Base-by-base conservation (phyloP, 1,140 invertebrate genomes). In the Drosophila kurseongensis region DNA sequence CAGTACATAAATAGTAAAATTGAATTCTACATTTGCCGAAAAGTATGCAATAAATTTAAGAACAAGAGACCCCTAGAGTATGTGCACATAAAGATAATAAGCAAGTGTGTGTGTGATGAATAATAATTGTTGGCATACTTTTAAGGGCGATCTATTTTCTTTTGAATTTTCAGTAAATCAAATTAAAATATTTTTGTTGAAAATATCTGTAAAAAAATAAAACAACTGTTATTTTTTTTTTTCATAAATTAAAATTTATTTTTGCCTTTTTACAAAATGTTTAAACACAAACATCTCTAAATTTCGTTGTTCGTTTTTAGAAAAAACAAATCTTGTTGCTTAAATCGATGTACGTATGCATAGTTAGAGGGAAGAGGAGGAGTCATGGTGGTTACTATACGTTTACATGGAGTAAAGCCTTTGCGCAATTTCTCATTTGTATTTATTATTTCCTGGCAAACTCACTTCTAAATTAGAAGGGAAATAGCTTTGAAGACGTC, bases 221-320 rank as follows among this genome's bases (percentile, higher is more conserved):
- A 0, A 5, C 5, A 0, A 7, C 0, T 14, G 4, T 3, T 0
- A 7, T 36, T 1, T 4, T 51, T 63, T 58, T 18, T 59, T 18
- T 69, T 23, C 35, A 72, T 72, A 71, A 72, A 71, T 72, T 51
- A 72, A 44, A 52, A 50, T 72, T 72, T 72, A 72, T 72, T 72
- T 69, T 69, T 72, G 47, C 52, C 66, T 72, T 72, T 72, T 72
- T 72, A 72, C 68, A 72, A 52, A 72, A 36, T 68, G 50, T 71
- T 56, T 38, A 57, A 69, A 50, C 23, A n/a, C 13, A 68, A 71
- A 41, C 42, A 35, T 71, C 62, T 42, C 18, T 56, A 36, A 42
- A 40, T 67, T 68, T 71, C 42, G 50, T 67, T 71, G 63, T 35
- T 48, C 36, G 14, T 38, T 47, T 57, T 48, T 42, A 35, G 40